A percentile compares a stretch with the other conserved stretches of the same genome.
These are phyloP conservation scores for Dryobotodes eremita DNA, from an alignment of 2,888 invertebrate genomes.

Conservation along the genomic window DNA sequence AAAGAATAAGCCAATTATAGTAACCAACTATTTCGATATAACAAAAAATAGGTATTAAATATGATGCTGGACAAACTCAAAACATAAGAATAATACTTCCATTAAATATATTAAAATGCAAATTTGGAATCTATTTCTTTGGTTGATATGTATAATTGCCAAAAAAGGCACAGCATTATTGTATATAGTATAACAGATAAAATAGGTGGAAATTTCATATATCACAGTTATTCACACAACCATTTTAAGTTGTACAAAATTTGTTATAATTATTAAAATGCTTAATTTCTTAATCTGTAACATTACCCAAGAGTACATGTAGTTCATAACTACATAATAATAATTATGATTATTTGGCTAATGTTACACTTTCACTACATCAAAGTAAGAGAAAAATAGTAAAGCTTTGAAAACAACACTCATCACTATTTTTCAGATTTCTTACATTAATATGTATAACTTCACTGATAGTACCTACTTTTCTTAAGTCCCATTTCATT, in stretches of 20 bases:
- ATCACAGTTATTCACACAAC: slow-evolving; percentile 78
- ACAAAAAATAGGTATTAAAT: slow-evolving; percentile 28
- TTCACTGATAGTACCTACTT: slow-evolving; percentile 56
- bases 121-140: slow-evolving; percentile 65
- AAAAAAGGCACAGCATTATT: slow-evolving; percentile 45
- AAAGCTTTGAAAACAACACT: slow-evolving; percentile 47
- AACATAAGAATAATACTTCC: slow-evolving; percentile 47
- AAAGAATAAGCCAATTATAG: slow-evolving; percentile 12
- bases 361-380: slow-evolving; percentile 55
- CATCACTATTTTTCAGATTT: slow-evolving; percentile 50
- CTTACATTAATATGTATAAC: slow-evolving; percentile 43
- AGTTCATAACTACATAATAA: slow-evolving; percentile 42
- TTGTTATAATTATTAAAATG: slow-evolving; percentile 41
- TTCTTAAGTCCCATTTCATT: slow-evolving; percentile 57
- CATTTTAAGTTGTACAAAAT: slow-evolving; percentile 68
- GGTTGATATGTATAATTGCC: slow-evolving; percentile 67
- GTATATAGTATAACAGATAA: slow-evolving; percentile 60
- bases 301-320: slow-evolving; percentile 51
- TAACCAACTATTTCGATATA: slow-evolving; percentile 13
- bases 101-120: slow-evolving; percentile 61
- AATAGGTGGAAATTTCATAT: slow-evolving; percentile 73
- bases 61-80: slow-evolving; percentile 42
- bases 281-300: slow-evolving; percentile 50
- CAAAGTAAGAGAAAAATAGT: slow-evolving; percentile 35
- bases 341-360: slow-evolving; percentile 38